A percentile compares a stretch with the other conserved stretches of the same genome.
These are phyloP conservation scores for Diloba caeruleocephala DNA, from an alignment of 2,888 invertebrate genomes.

Conservation along the genomic window DNA sequence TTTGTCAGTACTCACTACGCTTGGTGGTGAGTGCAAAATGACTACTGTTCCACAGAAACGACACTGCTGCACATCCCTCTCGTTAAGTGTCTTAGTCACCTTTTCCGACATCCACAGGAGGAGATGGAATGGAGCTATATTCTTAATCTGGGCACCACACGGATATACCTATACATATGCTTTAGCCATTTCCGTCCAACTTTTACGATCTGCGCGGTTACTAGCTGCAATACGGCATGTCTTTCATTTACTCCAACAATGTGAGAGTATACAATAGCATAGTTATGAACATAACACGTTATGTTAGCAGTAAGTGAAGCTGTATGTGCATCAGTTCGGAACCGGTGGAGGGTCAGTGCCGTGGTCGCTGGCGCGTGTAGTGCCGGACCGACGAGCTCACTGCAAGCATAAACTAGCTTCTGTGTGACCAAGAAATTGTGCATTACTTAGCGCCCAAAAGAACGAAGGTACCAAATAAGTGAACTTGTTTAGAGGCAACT, in stretches of 20 bases:
- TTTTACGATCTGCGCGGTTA: constrained; percentile 10
- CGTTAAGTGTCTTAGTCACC: too few relatives aligned
- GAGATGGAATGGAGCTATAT: too few relatives aligned
- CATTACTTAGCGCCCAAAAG: neutral
- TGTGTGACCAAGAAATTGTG: constrained; percentile 13
- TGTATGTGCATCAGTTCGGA: constrained; percentile 74
- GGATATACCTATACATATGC: neutral
- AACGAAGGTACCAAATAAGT: too few relatives aligned
- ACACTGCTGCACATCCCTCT: too few relatives aligned
- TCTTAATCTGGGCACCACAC: too few relatives aligned
- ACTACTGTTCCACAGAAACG: too few relatives aligned
- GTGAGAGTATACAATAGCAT: constrained; percentile 24
- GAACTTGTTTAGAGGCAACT: too few relatives aligned
- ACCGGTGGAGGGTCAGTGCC: constrained; percentile 80
- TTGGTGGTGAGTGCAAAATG: too few relatives aligned
- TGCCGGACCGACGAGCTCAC: constrained; percentile 41
- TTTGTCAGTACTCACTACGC: too few relatives aligned
- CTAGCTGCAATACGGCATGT: constrained; percentile 4
- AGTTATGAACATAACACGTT: constrained; percentile 41
- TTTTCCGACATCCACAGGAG: too few relatives aligned
- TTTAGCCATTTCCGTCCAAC: constrained; percentile 4
- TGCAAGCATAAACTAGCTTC: constrained; percentile 16
- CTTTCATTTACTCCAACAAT: constrained; percentile 6
- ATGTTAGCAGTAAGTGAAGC: constrained; percentile 57
- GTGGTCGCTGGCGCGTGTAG: constrained; percentile 73